Base-by-base conservation (phyloP, 2,888 invertebrate species). In the Dermolepida albohirtum region DNA sequence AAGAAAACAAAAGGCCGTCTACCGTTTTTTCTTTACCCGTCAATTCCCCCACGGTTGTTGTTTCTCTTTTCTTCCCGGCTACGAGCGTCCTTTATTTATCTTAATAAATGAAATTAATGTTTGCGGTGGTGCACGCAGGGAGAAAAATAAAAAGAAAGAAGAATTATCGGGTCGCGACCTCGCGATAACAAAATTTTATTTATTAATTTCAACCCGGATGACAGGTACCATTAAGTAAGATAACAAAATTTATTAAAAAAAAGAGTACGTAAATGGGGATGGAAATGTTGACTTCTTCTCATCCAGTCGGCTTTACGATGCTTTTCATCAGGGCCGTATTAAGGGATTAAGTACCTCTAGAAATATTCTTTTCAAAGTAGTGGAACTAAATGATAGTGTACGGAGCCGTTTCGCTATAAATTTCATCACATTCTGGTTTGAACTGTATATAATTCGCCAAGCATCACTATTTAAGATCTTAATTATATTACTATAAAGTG, bases 171-270 rank as follows among this genome's bases (percentile, higher is more conserved):
- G 43, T 44, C 29, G 51, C 64, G 52, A 64, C 64, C 50, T 63
- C 50, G 63, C 50, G 50, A 51, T 63, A 50, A 50, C 49, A 22
- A 52, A 64, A 52, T 52, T 43, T 64, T 64, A 64, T 64, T 64
- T 64, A 64, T 64, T 64, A 64, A 64, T 64, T 64, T 64, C 64
- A 64, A 64, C 52, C 51, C 52, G 27, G 52, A 27, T 52, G 64
- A 64, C 64, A 64, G 64, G 64, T 64, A 64, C 43, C 50, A 64
- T 64, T 64, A 64, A 64, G 39, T 43, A 52, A 40, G 64, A 52
- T 52, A 22, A 43, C 51, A 22, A 27, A 52, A 64, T 63, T 63
- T 49, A 63, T 63, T 43, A 39, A 50, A 34, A 52, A 64, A 64
- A 50, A 64, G n/a, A 43, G 14, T 12, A 12, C 1, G 41, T 41